phyloP scores from a whole-genome alignment of 2,113 vertebrate genomes.

The Dinomys branickii region DNA sequence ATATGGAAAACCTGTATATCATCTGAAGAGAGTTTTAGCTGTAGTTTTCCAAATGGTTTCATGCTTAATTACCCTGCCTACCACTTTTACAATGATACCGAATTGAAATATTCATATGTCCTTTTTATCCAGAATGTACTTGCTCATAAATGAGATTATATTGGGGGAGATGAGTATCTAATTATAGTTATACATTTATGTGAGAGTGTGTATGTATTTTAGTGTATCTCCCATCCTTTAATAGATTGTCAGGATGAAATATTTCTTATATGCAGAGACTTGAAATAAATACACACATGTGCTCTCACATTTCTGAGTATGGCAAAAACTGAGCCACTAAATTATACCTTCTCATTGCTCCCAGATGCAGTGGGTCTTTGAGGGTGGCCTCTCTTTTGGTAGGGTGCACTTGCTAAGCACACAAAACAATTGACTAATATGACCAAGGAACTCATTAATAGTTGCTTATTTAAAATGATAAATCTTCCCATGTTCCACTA shows the following conservation, averaged over 20 bases:
- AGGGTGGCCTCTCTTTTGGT: not conserved
- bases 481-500: not conserved
- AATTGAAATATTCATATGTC: not conserved
- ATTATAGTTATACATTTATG: not conserved
- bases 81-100: not conserved
- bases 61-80: not conserved
- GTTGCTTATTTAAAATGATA: not conserved
- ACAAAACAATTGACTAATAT: not conserved
- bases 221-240: not conserved
- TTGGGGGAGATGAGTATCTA: not conserved
- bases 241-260: not conserved
- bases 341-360: not conserved
- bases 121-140: not conserved
- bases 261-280: not conserved
- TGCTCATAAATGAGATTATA: not conserved
- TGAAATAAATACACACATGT: not conserved
- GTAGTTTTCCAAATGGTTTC: not conserved
- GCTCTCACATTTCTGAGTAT: not conserved
- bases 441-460: not conserved
- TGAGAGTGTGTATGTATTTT: not conserved
- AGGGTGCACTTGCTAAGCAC: not conserved
- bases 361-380: not conserved
- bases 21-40: not conserved
- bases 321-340: not conserved
- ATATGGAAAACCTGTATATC: not conserved